Evolutionary conservation across 2,888 invertebrate genomes (phyloP).

Genomic region (Campaea margaritaria): DNA sequence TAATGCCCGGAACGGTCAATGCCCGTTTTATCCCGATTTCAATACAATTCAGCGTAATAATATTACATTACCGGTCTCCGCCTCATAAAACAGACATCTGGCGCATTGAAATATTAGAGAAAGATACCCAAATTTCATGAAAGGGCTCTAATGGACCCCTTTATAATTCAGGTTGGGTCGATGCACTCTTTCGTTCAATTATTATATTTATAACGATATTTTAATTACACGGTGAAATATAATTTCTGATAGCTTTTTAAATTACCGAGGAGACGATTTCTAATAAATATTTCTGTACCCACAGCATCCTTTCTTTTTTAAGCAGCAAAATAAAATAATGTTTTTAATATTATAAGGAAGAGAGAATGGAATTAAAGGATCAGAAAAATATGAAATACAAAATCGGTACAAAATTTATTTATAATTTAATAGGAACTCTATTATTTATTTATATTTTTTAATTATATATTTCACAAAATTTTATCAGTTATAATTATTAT

Average conservation of each 20-base stretch:
- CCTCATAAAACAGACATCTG: conserved; percentile 36
- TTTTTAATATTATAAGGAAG: too few species aligned
- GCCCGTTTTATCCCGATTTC: conserved; percentile 20
- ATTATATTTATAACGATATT: conserved; percentile 11
- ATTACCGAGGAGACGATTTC: too few species aligned
- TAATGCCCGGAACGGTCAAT: conserved; percentile 10
- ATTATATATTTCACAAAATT: too few species aligned
- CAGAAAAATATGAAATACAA: too few species aligned
- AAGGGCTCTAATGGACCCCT: conserved; percentile 29
- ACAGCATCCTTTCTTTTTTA: too few species aligned
- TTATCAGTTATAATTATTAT: too few species aligned
- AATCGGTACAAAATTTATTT: too few species aligned
- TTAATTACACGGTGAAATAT: background rate
- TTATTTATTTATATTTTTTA: too few species aligned
- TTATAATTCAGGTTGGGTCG: conserved; percentile 30
- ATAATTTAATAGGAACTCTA: too few species aligned
- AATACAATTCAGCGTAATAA: conserved; percentile 14
- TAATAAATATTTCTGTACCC: too few species aligned
- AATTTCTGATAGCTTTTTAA: background rate
- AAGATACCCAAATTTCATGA: conserved; percentile 32
- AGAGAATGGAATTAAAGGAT: too few species aligned
- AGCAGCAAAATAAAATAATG: too few species aligned
- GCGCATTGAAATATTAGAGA: conserved; percentile 28
- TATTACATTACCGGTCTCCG: conserved; percentile 15
- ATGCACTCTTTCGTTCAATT: conserved; percentile 27